Conservation (phyloP, 2,888 invertebrate genomes). For the Cheilosia soror region DNA sequence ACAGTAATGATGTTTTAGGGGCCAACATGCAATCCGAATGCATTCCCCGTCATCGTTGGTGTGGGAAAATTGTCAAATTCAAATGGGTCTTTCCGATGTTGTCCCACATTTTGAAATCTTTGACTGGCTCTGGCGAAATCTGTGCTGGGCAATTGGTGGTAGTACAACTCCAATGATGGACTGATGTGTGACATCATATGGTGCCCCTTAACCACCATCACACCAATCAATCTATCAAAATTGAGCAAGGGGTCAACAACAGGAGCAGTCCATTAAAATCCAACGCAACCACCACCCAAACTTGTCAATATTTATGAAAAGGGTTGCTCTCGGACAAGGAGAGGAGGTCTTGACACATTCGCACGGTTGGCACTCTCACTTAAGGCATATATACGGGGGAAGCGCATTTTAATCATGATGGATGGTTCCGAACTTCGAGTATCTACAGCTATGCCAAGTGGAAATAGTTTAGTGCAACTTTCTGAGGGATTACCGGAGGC, state of each 20-base stretch:
- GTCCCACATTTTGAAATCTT: slow-evolving; percentile 27
- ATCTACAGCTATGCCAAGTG: slow-evolving; percentile 6
- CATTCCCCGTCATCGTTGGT: not conserved
- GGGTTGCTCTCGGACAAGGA: slow-evolving; percentile 28
- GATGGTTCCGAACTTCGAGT: slow-evolving; percentile 49
- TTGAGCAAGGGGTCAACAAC: slow-evolving; percentile 62
- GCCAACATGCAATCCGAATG: slow-evolving; percentile 1
- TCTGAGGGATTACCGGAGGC: slow-evolving; percentile 64
- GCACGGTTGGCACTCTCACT: slow-evolving; percentile 57
- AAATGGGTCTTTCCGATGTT: not conserved
- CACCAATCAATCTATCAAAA: slow-evolving; percentile 66
- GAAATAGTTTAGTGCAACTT: slow-evolving; percentile 59
- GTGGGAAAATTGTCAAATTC: slow-evolving; percentile 18
- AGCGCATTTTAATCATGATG: slow-evolving; percentile 74
- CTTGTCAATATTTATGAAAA: slow-evolving; percentile 72
- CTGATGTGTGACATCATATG: slow-evolving; percentile 45
- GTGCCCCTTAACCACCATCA: slow-evolving; percentile 7
- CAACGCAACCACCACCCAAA: slow-evolving; percentile 23
- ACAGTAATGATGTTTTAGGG: slow-evolving; percentile 52
- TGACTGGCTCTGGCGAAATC: not conserved
- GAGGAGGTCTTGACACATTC: slow-evolving; percentile 54
- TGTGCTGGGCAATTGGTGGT: not conserved
- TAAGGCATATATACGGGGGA: slow-evolving; percentile 37
- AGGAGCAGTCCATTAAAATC: slow-evolving; percentile 70
- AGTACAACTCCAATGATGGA: slow-evolving; percentile 5